These are phyloP conservation scores for Thymelicus acteon DNA, from an alignment of 2,888 invertebrate genomes.

Conservation along the genomic window DNA sequence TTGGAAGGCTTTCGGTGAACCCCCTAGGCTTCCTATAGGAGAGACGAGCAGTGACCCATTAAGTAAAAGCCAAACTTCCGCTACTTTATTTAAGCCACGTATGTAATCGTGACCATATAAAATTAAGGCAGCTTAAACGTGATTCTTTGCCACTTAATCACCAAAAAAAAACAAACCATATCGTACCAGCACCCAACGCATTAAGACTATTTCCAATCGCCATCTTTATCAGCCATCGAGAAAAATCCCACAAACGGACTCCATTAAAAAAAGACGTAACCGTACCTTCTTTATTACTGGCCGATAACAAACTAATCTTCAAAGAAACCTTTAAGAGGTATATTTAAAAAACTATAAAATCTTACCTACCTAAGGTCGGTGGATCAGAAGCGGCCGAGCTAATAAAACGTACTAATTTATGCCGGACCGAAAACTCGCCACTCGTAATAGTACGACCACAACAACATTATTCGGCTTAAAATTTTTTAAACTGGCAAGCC, in stretches of 20 bases:
- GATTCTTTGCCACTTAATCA: slow-evolving; percentile 28
- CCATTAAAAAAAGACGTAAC: slow-evolving; percentile 50
- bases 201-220: slow-evolving; percentile 48
- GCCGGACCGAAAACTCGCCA: slow-evolving; percentile 52
- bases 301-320: slow-evolving; percentile 79
- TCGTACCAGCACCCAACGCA: slow-evolving; percentile 42
- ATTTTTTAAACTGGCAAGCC: slow-evolving; percentile 57
- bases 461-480: slow-evolving; percentile 73
- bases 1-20: no score
- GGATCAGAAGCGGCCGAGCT: slow-evolving; percentile 65
- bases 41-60: no score
- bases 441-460: slow-evolving; percentile 64
- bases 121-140: slow-evolving; percentile 19
- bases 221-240: slow-evolving; percentile 52
- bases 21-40: no score
- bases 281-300: slow-evolving; percentile 71
- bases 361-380: slow-evolving; percentile 56
- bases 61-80: neutral
- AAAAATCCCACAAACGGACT: slow-evolving; percentile 54
- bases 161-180: slow-evolving; percentile 24
- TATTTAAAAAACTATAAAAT: slow-evolving; percentile 80
- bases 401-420: slow-evolving; percentile 77
- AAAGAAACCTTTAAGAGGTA: slow-evolving; percentile 62
- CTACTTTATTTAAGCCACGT: neutral
- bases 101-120: slow-evolving; percentile 15